Evolutionary conservation across 2,888 invertebrate species (phyloP), one percentile per base, ranked within the genome.

Genomic region (Melangyna quadrimaculata): DNA sequence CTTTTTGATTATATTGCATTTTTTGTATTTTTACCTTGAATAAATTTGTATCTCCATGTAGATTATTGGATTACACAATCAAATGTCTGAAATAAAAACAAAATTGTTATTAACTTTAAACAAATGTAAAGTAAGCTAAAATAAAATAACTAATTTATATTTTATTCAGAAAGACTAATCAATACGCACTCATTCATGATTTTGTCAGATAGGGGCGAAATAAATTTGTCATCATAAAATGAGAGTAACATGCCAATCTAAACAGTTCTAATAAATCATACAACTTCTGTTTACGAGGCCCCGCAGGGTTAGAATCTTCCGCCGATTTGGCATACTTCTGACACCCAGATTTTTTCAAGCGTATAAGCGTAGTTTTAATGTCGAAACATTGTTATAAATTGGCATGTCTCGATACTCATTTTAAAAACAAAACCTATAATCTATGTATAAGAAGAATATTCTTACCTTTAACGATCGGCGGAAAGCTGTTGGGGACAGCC

Each of bases 81-180:
- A n/a, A n/a, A 7, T n/a, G 14, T 14, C 37, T 37, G 37, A 4
- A 37, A 37, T 35, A 10, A 14, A 37, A 14, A n/a, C n/a, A n/a
- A 37, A 37, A 14, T 35, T 12, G 14, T 2, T 12, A 37, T 37
- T 1, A 10, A 32, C 10, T 12, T 37, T 37, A 14, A 37, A 37
- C 0, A 37, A 37, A 9, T 37, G 12, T 37, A 9, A 37, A 37
- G 14, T 4, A 37, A 37, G 37, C 9, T 37, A 37, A 37, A 37
- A 14, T 1, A 14, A 2, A 37, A 37, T 14, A 4, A 37, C 4
- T 12, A 5, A 37, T 14, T 2, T 3, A 14, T 37, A 12, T 37
- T 14, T n/a, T n/a, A n/a, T n/a, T 89, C 89, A 90, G 89, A 87
- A 90, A 89, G 89, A 89, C 89, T 89, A 89, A 90, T 90, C 87